Conservation (phyloP, 2,113 vertebrate species). For the Phodopus roborovskii region DNA sequence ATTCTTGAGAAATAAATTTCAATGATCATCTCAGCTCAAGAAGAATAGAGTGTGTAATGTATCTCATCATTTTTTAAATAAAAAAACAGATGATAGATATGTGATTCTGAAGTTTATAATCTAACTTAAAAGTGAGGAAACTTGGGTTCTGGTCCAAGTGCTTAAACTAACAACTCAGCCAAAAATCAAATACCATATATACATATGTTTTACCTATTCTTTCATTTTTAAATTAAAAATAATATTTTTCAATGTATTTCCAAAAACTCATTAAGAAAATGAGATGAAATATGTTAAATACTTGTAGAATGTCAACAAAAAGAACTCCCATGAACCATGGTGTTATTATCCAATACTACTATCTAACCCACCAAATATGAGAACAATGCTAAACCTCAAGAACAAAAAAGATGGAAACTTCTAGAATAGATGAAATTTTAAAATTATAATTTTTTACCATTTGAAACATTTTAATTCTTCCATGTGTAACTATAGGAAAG, state of each 20-base stretch:
- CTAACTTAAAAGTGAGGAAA: constrained; percentile 18
- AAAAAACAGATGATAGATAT: constrained; percentile 26
- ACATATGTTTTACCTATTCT: constrained; percentile 17
- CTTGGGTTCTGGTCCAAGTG: background rate
- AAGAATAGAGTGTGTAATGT: constrained; percentile 44
- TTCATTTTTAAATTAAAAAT: constrained; percentile 53
- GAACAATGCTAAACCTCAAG: constrained; percentile 34
- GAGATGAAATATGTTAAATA: constrained; percentile 43
- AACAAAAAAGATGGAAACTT: constrained; percentile 28
- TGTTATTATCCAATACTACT: background rate
- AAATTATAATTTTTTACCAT: constrained; percentile 30
- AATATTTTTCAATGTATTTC: constrained; percentile 51
- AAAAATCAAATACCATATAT: background rate
- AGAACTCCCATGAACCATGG: constrained; percentile 27
- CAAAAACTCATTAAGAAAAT: constrained; percentile 26
- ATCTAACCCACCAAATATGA: background rate
- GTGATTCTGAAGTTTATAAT: constrained; percentile 35
- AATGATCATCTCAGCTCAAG: background rate
- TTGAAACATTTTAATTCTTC: constrained; percentile 13
- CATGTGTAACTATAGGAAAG: background rate
- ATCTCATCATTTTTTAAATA: constrained; percentile 24
- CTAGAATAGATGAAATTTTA: background rate
- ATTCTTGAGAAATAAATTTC: constrained; percentile 33
- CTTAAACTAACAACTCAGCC: background rate
- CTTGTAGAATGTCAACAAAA: constrained; percentile 32